These are phyloP conservation scores for Acromyrmex charruanus DNA, from an alignment of 1,140 invertebrate genomes.

Conservation along the genomic window DNA sequence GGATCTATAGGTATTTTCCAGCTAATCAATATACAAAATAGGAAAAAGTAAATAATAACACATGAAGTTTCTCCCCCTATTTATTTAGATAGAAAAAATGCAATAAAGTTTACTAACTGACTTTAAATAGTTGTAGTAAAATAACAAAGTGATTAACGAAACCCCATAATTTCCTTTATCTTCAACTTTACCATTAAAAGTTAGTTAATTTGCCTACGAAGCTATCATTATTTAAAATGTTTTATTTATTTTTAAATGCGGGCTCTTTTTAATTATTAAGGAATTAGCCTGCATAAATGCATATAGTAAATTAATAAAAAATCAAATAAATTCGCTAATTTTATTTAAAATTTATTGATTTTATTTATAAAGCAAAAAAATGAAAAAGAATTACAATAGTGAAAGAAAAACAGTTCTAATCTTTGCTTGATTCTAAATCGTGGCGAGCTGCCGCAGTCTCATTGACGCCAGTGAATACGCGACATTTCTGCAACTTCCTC, in stretches of 20 bases:
- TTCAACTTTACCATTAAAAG: too few species aligned
- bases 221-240: not conserved
- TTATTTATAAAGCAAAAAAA: not conserved
- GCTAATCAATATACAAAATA: too few species aligned
- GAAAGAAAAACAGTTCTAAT: not conserved
- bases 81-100: too few species aligned
- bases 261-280: not conserved
- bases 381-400: not conserved
- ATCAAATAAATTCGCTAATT: not conserved
- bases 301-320: not conserved
- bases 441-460: not conserved
- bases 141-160: too few species aligned
- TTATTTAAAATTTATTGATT: not conserved
- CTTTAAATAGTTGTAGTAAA: too few species aligned
- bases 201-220: not conserved
- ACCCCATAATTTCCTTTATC: too few species aligned
- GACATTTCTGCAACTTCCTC: slow-evolving; percentile 26
- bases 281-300: not conserved
- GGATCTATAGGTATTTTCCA: too few species aligned
- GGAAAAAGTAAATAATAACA: too few species aligned
- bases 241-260: not conserved
- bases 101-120: too few species aligned
- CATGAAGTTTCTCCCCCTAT: too few species aligned
- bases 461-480: not conserved
- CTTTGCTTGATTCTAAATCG: not conserved